A percentile compares a stretch with the other conserved stretches of the same genome.
Conservation (phyloP, 2,888 invertebrate species). For the Podotricha telesiphe region DNA sequence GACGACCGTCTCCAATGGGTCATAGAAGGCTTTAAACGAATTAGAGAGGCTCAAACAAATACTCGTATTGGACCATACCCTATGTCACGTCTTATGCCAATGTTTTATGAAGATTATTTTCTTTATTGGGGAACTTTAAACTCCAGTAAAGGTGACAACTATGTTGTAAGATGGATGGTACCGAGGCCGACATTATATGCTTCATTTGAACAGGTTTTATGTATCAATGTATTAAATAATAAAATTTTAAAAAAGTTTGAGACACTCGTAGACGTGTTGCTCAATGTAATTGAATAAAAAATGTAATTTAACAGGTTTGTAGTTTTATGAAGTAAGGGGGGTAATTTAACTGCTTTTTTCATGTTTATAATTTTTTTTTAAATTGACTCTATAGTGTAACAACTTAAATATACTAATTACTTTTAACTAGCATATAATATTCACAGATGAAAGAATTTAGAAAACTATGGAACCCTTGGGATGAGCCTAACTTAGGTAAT, state of each 20-base stretch:
- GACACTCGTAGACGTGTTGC: too few relatives aligned
- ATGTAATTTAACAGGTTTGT: too few relatives aligned
- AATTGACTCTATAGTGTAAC: too few relatives aligned
- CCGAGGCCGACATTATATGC: slow-evolving; percentile 83
- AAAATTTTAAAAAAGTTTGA: too few relatives aligned
- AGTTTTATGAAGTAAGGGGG: not conserved
- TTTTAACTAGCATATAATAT: slow-evolving; percentile 9
- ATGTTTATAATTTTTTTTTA: too few relatives aligned
- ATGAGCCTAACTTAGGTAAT: slow-evolving; percentile 79
- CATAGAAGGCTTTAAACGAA: slow-evolving; percentile 73
- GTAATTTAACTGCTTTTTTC: too few relatives aligned
- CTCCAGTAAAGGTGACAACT: slow-evolving; percentile 66
- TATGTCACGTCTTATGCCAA: slow-evolving; percentile 76
- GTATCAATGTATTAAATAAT: not conserved
- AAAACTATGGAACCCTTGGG: slow-evolving; percentile 77
- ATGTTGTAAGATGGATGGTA: slow-evolving; percentile 85
- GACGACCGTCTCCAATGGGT: slow-evolving; percentile 71
- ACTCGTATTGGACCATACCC: slow-evolving; percentile 78
- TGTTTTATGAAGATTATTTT: slow-evolving; percentile 86
- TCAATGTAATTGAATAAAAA: too few relatives aligned
- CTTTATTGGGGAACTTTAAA: slow-evolving; percentile 85
- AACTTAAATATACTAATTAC: not conserved
- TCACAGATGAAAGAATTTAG: slow-evolving; percentile 83
- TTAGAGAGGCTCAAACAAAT: slow-evolving; percentile 77
- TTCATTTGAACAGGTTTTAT: slow-evolving; percentile 81